A percentile compares a stretch with the other conserved stretches of the same genome.
These are phyloP conservation scores for Pomacea maculata DNA, from an alignment of 1,140 invertebrate species.

Conservation along the genomic window DNA sequence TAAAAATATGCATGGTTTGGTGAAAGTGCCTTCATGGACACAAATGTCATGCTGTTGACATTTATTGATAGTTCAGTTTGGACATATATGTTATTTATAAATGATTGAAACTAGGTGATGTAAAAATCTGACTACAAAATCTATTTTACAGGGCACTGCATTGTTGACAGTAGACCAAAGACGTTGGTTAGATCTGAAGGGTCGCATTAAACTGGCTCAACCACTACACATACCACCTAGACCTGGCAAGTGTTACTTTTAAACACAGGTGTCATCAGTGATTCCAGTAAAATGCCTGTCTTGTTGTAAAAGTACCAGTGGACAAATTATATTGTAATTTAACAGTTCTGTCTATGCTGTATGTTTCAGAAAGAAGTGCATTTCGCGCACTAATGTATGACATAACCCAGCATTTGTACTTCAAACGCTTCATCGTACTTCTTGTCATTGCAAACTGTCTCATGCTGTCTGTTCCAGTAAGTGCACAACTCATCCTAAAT, in stretches of 20 bases:
- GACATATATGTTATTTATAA: neutral
- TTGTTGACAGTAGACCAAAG: slow-evolving; percentile 98
- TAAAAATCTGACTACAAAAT: neutral
- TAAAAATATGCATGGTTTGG: no score
- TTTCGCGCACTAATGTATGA: slow-evolving; percentile 97
- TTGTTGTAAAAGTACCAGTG: slow-evolving; percentile 1
- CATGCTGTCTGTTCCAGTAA: slow-evolving; percentile 91
- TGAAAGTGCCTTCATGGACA: neutral
- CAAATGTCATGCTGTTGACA: neutral
- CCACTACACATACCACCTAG: slow-evolving; percentile 96
- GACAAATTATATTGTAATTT: neutral
- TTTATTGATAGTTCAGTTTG: neutral
- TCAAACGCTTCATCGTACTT: slow-evolving; percentile 92
- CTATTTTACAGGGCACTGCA: slow-evolving; percentile 82
- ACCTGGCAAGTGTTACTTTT: slow-evolving; percentile 68
- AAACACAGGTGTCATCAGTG: no score
- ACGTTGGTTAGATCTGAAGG: slow-evolving; percentile 99
- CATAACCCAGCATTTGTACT: slow-evolving; percentile 95
- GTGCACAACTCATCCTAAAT: slow-evolving; percentile 37
- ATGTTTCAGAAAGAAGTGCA: slow-evolving; percentile 51
- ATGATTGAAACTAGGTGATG: neutral
- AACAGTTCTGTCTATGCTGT: neutral
- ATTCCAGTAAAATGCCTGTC: neutral
- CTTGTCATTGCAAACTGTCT: slow-evolving; percentile 92
- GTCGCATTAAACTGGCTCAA: slow-evolving; percentile 98